A percentile compares a stretch with the other conserved stretches of the same genome.
These are phyloP conservation scores for Bubo bubo DNA, from an alignment of 2,113 vertebrate genomes.

Conservation along the genomic window DNA sequence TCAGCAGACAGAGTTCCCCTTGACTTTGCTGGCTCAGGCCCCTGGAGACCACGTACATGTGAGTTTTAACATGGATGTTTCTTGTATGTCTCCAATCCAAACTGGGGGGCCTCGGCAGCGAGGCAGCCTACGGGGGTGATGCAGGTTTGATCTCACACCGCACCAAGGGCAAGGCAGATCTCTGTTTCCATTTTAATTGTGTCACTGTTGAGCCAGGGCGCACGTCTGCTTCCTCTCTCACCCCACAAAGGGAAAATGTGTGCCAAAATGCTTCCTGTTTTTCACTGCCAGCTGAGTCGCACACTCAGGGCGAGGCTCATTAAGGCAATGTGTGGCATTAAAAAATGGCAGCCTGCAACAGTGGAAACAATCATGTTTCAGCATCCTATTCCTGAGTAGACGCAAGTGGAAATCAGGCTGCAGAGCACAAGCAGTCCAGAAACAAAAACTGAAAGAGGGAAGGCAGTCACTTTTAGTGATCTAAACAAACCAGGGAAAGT, in stretches of 20 bases:
- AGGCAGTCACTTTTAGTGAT: neutral
- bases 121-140: neutral
- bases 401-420: conserved; percentile 16
- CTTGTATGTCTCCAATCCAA: rapidly evolving
- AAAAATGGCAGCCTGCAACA: neutral
- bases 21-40: neutral
- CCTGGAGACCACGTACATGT: neutral
- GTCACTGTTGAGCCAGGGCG: conserved; percentile 19
- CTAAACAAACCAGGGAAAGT: neutral
- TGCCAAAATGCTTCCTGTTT: conserved; percentile 63
- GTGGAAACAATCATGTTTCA: conserved; percentile 9
- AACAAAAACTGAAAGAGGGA: conserved; percentile 30
- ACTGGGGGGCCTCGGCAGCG: rapidly evolving
- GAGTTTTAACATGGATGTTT: neutral
- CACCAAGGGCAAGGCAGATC: neutral
- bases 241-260: conserved; percentile 49
- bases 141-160: neutral
- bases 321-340: conserved; percentile 12
- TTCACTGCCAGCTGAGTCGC: conserved; percentile 47
- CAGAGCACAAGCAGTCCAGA: conserved; percentile 1
- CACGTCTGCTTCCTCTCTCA: conserved; percentile 32
- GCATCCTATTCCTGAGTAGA: neutral
- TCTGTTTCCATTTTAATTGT: conserved; percentile 54
- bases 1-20: neutral
- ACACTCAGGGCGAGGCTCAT: neutral